Evolutionary conservation across 2,888 invertebrate genomes (phyloP), one percentile per base, ranked within the genome.

Genomic region (Philaethria dido): DNA sequence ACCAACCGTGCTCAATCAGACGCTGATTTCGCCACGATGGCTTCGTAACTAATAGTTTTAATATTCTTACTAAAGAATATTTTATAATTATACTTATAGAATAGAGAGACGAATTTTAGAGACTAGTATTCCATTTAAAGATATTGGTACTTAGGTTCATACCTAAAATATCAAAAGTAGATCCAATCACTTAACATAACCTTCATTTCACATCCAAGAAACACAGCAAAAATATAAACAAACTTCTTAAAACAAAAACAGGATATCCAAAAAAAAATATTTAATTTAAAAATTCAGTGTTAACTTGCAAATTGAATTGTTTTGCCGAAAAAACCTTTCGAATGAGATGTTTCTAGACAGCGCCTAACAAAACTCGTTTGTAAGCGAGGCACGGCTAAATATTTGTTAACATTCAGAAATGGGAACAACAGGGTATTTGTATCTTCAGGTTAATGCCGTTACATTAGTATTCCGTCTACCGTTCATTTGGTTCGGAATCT

Each of bases 401-500:
- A 71, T 71, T 71, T 66, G 71, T 71, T 71, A 66, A 66, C 71
- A 66, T 71, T 71, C 69, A 66, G 71, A 71, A 71, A 69, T 64
- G 71, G 57, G 66, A 70, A 64, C 64, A 70, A 68, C 68, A 62
- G 65, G 64, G 66, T 71, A 71, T 71, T 71, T 69, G 71, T 71
- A 66, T 71, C 71, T 69, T 64, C 69, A 71, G 69, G 71, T 71
- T 71, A 71, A 71, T 64, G 64, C 66, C 64, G 48, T 62, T 64
- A 62, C 71, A 71, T 71, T 71, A 71, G 69, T 69, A 71, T 71
- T 66, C 71, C 44, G 69, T 64, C 64, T 69, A 64, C 66, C 66
- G 66, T 69, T 69, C 66, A 69, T 69, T 69, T 66, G 66, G 64
- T 66, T 64, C 69, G 50, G 66, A 64, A 64, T 64, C 67, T 52